Evolutionary conservation across 1,140 invertebrate species (phyloP), one percentile per base, ranked within the genome.

Genomic region (Aphaenogaster rudis): DNA sequence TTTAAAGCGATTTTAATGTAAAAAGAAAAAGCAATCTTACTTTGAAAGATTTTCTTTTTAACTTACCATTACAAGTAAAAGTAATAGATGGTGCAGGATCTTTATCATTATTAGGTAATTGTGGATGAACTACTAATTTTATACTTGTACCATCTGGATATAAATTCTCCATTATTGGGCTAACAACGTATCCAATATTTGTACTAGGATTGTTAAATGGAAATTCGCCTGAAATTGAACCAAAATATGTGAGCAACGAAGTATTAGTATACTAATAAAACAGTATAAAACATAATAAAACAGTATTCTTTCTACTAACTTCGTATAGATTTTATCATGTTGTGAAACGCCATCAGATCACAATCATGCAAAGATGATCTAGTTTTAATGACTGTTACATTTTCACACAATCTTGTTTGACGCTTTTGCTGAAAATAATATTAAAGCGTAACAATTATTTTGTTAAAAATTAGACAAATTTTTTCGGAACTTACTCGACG

Each of bases 1-100:
- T 61, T 61, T 13, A 80, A 59, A 33, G 48, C 0, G 6, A 78
- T 88, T 74, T 63, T 50, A 77, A 59, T 52, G 42, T 39, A 50
- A 78, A 57, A 21, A 59, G n/a, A 77, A 74, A 77, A 39, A 28
- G 8, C 13, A 78, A 71, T 64, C 6, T 82, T 52, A 28, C 0
- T 79, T 86, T 57, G 9, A 71, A 45, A 64, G 48, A 28, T 42
- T 21, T 45, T 90, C 39, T 39, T 76, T 72, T 57, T 66, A 88
- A 94, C 95, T 96, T 96, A 98, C 98, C 97, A 95, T 98, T 98
- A 94, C 98, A 98, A 15, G 98, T 98, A 94, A 99, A 99, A 15
- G 96, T 97, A 89, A 98, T 97, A 86, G 94, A 94, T 90, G 94
- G 91, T 86, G 93, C 67, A 11, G 91, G 94, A 87, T 96, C 95